phyloP scores from a whole-genome alignment of 1,140 invertebrate genomes.

The Bombus cullumanus region DNA sequence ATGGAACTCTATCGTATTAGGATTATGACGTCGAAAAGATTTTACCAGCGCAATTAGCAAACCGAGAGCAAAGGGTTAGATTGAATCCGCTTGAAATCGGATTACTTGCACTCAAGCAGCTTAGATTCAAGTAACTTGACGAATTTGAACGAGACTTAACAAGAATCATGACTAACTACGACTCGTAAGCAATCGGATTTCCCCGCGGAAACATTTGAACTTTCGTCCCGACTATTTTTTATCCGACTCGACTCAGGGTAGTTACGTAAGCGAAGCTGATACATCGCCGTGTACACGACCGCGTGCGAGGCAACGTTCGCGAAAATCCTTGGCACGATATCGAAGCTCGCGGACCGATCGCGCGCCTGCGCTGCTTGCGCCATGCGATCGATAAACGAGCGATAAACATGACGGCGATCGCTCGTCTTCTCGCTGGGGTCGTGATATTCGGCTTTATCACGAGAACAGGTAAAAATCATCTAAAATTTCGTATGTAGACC shows the following conservation, averaged over 20 bases:
- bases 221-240: neutral
- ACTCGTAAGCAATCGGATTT: neutral
- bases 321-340: slow-evolving; percentile 41
- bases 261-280: slow-evolving; percentile 2
- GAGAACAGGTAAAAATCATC: slow-evolving; percentile 9
- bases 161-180: too few species aligned
- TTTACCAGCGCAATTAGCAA: too few species aligned
- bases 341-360: slow-evolving; percentile 1
- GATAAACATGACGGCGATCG: slow-evolving; percentile 18
- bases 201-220: neutral
- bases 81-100: neutral
- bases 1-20: too few species aligned
- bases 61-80: too few species aligned
- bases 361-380: neutral
- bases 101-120: accelerated
- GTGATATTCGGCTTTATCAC: slow-evolving; percentile 26
- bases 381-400: neutral
- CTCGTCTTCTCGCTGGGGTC: slow-evolving; percentile 14
- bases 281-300: neutral
- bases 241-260: neutral
- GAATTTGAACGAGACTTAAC: neutral
- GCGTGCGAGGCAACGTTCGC: slow-evolving; percentile 15
- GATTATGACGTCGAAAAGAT: too few species aligned
- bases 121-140: neutral
- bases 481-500: neutral